Evolutionary conservation across 2,888 invertebrate species (phyloP), one percentile per base, ranked within the genome.

Genomic region (Scaptomyza reducta): DNA sequence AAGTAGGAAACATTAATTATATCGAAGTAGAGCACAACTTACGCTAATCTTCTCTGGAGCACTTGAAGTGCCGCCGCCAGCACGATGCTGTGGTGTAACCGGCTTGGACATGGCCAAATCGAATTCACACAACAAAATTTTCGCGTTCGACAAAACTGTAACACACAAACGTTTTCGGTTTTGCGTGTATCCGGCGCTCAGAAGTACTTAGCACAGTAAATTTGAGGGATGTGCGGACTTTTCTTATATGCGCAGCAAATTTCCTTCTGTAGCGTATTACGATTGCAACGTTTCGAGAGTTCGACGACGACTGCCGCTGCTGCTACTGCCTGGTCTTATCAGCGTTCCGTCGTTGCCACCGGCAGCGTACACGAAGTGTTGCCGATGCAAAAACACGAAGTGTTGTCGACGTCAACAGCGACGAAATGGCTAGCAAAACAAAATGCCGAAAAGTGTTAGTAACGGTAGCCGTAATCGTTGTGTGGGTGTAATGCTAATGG

Each of bases 361-460:
- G 64, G 66, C 59, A 66, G 46, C 38, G 35, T 29, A 16, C 59
- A 65, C 74, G 62, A 57, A 58, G 49, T 57, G 40, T 38, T 54
- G 13, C 27, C 38, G 54, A 50, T 38, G 59, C 47, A 40, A 29
- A 29, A 42, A 49, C 33, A 58, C 81, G 76, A 77, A 60, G 57
- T 56, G 22, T 22, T 25, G 51, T 46, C 63, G 67, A 61, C 25
- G 38, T 27, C 38, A 49, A 57, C 53, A 46, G 14, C 58, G 55
- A 69, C 74, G 77, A 83, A 83, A 60, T 62, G 54, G 70, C 63
- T 61, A 83, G 86, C 83, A 83, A 83, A 83, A 83, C 82, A 83
- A 83, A 83, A 82, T 79, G 65, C 61, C 58, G 60, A 79, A 79
- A 79, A 79, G 49, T 74, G 64, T 74, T 63, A 74, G 68, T 61